phyloP scores from a whole-genome alignment of 2,797 vertebrate species.

The Valencia hispanica region DNA sequence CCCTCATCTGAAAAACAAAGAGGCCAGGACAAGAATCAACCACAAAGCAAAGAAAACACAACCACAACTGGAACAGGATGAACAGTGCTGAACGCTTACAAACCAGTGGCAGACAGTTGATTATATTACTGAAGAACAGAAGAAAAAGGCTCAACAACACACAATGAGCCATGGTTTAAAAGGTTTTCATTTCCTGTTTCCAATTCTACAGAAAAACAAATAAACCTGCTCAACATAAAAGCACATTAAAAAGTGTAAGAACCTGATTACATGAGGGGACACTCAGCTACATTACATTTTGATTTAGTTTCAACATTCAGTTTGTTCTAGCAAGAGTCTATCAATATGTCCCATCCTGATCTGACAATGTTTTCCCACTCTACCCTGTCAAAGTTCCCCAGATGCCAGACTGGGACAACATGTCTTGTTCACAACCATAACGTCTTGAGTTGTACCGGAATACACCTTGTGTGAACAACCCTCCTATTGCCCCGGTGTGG shows the following conservation, averaged over 20 bases:
- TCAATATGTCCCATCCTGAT: no score
- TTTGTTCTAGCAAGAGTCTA: no score
- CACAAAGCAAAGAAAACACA: constrained; percentile 65
- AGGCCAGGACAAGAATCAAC: constrained; percentile 92
- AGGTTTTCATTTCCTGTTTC: background rate
- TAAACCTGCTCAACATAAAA: background rate
- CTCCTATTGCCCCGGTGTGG: no score
- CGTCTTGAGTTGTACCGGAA: no score
- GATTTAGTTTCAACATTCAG: background rate
- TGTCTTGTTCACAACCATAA: no score
- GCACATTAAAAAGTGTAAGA: background rate
- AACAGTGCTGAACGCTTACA: constrained; percentile 37
- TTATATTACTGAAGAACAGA: constrained; percentile 28
- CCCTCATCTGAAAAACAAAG: constrained; percentile 99
- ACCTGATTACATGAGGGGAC: background rate
- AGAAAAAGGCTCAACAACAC: no score
- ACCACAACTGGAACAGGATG: constrained; percentile 59
- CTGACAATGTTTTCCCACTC: no score
- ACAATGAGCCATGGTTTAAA: no score
- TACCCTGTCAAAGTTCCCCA: no score
- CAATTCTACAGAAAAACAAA: background rate
- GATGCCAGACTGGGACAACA: no score
- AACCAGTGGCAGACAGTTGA: constrained; percentile 39
- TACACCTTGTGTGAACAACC: no score
- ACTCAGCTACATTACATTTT: background rate